Percentiles rank a stretch among this genome's conserved stretches.
phyloP scores from a whole-genome alignment of 2,797 vertebrate species.

The Sebastes steindachneri region DNA sequence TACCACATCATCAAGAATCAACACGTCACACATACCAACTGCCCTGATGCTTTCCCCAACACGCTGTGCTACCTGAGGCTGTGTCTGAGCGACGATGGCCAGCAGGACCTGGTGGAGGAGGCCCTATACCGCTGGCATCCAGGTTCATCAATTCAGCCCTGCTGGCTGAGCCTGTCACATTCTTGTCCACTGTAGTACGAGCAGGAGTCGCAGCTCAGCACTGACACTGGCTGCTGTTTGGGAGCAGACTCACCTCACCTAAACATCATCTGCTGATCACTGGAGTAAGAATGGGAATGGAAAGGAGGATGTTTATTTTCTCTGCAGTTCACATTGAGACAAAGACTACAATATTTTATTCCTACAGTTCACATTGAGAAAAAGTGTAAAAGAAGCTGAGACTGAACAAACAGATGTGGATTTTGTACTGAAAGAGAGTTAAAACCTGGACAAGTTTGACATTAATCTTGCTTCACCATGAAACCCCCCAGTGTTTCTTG shows the following conservation, averaged over 20 bases:
- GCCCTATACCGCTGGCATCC: too few relatives aligned
- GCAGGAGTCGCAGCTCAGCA: too few relatives aligned
- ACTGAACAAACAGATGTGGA: constrained; percentile 1
- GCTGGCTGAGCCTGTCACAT: constrained; percentile 49
- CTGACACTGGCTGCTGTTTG: constrained; percentile 78
- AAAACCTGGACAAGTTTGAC: not conserved
- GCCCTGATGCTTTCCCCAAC: constrained; percentile 71
- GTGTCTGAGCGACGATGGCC: constrained; percentile 68
- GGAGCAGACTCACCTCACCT: constrained; percentile 68
- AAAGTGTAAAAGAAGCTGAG: constrained; percentile 2
- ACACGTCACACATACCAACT: constrained; percentile 75
- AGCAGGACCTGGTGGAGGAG: constrained; percentile 74
- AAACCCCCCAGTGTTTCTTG: constrained; percentile 4
- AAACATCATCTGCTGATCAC: constrained; percentile 72
- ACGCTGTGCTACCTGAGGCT: constrained; percentile 66
- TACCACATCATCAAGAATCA: constrained; percentile 77
- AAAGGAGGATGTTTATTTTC: not conserved
- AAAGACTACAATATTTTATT: not conserved
- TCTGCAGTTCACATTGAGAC: too few relatives aligned
- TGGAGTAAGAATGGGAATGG: not conserved
- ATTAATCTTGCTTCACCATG: not conserved
- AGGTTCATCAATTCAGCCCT: constrained; percentile 10
- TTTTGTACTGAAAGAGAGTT: not conserved
- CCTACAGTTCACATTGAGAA: too few relatives aligned
- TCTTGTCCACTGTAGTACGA: too few relatives aligned